Evolutionary conservation across 2,113 vertebrate species (phyloP), one percentile per base, ranked within the genome.

Genomic region (Microtus montanus): DNA sequence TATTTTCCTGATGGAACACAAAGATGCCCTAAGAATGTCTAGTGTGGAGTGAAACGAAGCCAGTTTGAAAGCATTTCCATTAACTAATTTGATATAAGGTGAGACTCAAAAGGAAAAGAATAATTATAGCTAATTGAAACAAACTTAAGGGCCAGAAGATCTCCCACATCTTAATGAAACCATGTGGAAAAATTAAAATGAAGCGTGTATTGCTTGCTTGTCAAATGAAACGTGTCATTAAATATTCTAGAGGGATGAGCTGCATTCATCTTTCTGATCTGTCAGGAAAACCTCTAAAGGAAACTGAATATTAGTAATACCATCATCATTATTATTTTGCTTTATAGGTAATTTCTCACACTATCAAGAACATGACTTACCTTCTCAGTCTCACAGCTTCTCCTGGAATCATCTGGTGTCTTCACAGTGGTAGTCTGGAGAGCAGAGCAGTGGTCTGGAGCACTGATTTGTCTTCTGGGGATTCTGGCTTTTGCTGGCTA

Each of bases 91-190:
- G 4, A n/a, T 52, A 79, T 22, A 82, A 94, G 77, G 61, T 83
- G 19, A 93, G 70, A 89, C 26, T 84, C 52, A 63, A 63, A 92
- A 95, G 24, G 35, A 82, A 58, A 92, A 4, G 52, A 82, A 78
- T 68, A 80, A 83, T 83, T 78, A 83, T 63, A 63, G 15, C 20
- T 93, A 87, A 87, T 78, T 89, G 63, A 33, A 52, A 86, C 71
- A 30, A 96, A 87, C 63, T 66, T 58, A 52, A 64, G 33, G 61
- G 35, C 87, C 41, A 80, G 33, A 91, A 85, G 77, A 86, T 75
- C 61, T 66, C 61, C 52, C 80, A 83, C 24, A 63, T 38, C 22
- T 91, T 86, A 95, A 92, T 84, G 71, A 93, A 35, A 78, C n/a
- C 87, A 88, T 61, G 41, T 24, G 78, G 44, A 85, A 95, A 64